These are phyloP conservation scores for Rhopalosiphum nymphaeae DNA, from an alignment of 2,888 invertebrate species.

Conservation along the genomic window DNA sequence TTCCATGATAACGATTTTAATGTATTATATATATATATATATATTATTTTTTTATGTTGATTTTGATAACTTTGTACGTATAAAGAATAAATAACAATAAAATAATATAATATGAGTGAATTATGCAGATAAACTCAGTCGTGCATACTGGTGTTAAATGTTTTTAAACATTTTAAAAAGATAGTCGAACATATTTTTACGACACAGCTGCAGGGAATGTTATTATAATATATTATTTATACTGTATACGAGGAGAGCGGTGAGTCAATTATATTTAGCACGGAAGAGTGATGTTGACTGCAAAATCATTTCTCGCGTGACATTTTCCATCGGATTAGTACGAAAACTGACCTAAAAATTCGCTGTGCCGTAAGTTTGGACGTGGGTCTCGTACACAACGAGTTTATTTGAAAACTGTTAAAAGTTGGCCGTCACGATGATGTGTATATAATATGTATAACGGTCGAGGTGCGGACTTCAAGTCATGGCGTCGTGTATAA, in stretches of 20 bases:
- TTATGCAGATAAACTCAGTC: not conserved
- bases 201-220: not conserved
- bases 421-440: not conserved
- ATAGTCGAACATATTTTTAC: not conserved
- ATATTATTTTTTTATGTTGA: too few species aligned
- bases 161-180: not conserved
- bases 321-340: conserved; percentile 16
- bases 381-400: not conserved
- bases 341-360: not conserved
- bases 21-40: too few species aligned
- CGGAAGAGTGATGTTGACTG: conserved; percentile 5
- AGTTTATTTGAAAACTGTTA: not conserved
- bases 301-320: not conserved
- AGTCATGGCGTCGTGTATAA: not conserved
- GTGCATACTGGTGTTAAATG: not conserved
- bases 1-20: too few species aligned
- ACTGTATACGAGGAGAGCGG: not conserved
- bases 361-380: not conserved
- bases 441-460: not conserved
- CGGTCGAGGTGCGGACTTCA: not conserved
- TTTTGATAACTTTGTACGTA: not conserved
- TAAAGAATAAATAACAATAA: not conserved
- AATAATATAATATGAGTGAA: not conserved
- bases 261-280: not conserved
- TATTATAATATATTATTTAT: conserved; percentile 5